Percentiles rank a stretch among this genome's conserved stretches.
Conservation (phyloP, 37 sponge, comb jelly and placozoan species). For the Petrosia ficiformis region DNA sequence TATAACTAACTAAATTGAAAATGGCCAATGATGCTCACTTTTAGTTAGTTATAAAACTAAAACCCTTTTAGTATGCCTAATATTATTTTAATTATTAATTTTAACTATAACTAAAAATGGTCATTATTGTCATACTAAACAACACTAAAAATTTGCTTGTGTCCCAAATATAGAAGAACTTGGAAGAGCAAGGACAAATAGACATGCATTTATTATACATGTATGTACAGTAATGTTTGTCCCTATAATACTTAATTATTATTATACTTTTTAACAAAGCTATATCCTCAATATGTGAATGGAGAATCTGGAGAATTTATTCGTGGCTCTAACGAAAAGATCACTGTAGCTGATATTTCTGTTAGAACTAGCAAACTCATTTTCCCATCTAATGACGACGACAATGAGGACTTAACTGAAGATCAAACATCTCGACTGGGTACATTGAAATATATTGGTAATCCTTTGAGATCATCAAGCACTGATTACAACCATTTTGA, state of each 20-base stretch:
- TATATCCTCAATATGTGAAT: constrained; percentile 41
- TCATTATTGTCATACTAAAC: too few relatives aligned
- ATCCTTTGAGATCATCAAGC: background rate
- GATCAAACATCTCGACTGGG: background rate
- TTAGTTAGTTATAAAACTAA: too few relatives aligned
- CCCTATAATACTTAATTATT: background rate
- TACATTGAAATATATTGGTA: background rate
- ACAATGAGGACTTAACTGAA: background rate
- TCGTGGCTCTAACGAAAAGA: background rate
- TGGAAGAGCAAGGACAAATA: too few relatives aligned
- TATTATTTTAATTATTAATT: too few relatives aligned
- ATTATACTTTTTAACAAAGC: constrained; percentile 16
- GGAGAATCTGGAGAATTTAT: constrained; percentile 30
- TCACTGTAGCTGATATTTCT: background rate
- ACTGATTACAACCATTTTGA: background rate
- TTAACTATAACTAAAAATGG: too few relatives aligned
- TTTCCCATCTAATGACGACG: constrained; percentile 3
- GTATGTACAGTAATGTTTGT: background rate
- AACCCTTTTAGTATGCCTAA: too few relatives aligned
- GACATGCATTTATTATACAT: background rate
- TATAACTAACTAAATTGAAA: too few relatives aligned
- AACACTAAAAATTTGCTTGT: too few relatives aligned
- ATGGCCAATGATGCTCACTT: too few relatives aligned
- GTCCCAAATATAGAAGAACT: too few relatives aligned
- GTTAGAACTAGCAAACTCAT: background rate